phyloP scores from a whole-genome alignment of 2,888 invertebrate genomes.

The Frankliniella intonsa region DNA sequence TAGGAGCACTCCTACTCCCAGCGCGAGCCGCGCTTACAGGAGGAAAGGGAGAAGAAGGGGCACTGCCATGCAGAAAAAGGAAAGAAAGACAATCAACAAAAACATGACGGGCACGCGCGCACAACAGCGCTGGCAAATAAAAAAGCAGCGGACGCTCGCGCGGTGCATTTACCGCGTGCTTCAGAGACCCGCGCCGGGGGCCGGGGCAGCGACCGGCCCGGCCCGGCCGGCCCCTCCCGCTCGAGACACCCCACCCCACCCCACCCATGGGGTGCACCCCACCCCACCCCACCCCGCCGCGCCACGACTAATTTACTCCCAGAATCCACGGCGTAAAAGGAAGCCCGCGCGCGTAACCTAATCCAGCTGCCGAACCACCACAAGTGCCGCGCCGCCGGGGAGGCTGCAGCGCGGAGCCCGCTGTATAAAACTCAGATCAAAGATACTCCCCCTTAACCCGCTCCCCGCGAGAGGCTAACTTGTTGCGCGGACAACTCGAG shows the following conservation, averaged over 20 bases:
- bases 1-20: not conserved
- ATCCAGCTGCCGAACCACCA: not conserved
- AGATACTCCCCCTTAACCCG: not conserved
- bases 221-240: too few species aligned
- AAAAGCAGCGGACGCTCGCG: too few species aligned
- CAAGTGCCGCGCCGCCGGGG: not conserved
- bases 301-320: not conserved
- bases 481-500: not conserved
- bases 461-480: not conserved
- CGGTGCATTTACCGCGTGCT: too few species aligned
- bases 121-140: too few species aligned
- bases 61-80: not conserved
- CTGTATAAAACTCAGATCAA: constrained; percentile 1
- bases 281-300: too few species aligned
- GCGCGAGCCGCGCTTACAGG: not conserved
- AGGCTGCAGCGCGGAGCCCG: not conserved
- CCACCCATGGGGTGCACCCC: too few species aligned
- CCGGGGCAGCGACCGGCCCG: too few species aligned
- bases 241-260: too few species aligned
- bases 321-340: not conserved
- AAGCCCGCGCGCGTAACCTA: not conserved
- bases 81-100: too few species aligned
- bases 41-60: not conserved
- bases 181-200: too few species aligned
- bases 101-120: too few species aligned